Evolutionary conservation across 2,888 invertebrate species (phyloP), one percentile per base, ranked within the genome.

Genomic region (Leucania comma): DNA sequence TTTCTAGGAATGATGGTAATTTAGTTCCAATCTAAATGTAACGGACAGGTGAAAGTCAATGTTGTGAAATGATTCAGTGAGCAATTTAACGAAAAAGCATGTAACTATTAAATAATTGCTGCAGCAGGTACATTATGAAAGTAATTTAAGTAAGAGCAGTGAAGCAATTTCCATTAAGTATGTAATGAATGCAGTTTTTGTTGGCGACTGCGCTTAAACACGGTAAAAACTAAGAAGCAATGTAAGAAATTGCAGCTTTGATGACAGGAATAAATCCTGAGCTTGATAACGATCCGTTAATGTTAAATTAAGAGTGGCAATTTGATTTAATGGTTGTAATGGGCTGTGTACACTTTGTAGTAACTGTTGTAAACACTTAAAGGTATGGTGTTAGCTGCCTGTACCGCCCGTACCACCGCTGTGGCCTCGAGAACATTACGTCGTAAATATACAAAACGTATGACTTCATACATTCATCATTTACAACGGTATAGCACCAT

Each of bases 41-140:
- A 93, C 90, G 84, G 92, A 89, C 91, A 90, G 91, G 95, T 93
- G 94, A 95, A 95, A 95, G 93, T 90, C 81, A 75, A 79, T 85
- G 76, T 84, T 85, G 87, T 86, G 87, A 90, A 89, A 87, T 88
- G 88, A 90, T 88, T 88, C 86, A 86, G 84, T 85, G 78, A 80
- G 86, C 80, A 82, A 82, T 80, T 82, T 80, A 72, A 78, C 77
- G 80, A 78, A 82, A 83, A 86, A 83, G 79, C 81, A 76, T 76
- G 75, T 76, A 78, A 82, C 81, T 81, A 84, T 81, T 83, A 80
- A 80, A 82, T 83, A 83, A 82, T 80, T 75, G 68, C 79, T 74
- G 64, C 61, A 60, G 64, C 61, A 60, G 64, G 73, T 80, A 81
- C 75, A 76, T 73, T 63, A 81, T 68, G 70, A 81, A 75, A 78